Evolutionary conservation across 1,140 invertebrate species (phyloP), one percentile per base, ranked within the genome.

Genomic region (Akabosia matsudoensis): DNA sequence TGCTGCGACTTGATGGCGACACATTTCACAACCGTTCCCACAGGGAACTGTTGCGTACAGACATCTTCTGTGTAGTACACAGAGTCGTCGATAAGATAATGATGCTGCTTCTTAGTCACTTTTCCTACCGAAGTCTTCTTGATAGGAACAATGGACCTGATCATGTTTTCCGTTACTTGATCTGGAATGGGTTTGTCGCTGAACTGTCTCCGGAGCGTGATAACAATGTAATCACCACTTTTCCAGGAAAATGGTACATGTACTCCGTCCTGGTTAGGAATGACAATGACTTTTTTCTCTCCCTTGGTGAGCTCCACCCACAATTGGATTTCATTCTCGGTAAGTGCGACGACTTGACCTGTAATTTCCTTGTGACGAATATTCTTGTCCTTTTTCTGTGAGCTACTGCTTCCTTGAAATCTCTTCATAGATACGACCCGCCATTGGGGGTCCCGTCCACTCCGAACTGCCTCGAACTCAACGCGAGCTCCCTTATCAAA

Each of bases 1-100:
- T n/a, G n/a, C n/a, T n/a, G n/a, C n/a, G 78, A 79, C 22, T 75
- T 67, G 22, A 79, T 70, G 3, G 76, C 78, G 16, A 18, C 33
- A 28, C 70, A 72, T 72, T 51, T 10, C 10, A 72, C 70, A 3
- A 37, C 3, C 7, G 70, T 72, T 30, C 37, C 37, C n/a, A 72
- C 13, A 4, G 34, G 67, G 37, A 37, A 45, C 67, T 10, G 7
- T 51, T 56, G 22, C 30, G 51, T 22, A 74, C 78, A 37, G 1
- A n/a, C n/a, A 67, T 13, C 0, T 56, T 74, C 0, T 56, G 73
- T 37, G 52, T 70, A 75, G 52, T 67, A 77, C n/a, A 79, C 76
- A 10, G 45, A 1, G 18, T 70, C 61, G 28, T 77, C 76, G 1
- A 79, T 71, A 13, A 45, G 0, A 31, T 67, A 31, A 26, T 37